Base-by-base conservation (phyloP, 2,797 vertebrate genomes). In the Corythornis leucogaster region DNA sequence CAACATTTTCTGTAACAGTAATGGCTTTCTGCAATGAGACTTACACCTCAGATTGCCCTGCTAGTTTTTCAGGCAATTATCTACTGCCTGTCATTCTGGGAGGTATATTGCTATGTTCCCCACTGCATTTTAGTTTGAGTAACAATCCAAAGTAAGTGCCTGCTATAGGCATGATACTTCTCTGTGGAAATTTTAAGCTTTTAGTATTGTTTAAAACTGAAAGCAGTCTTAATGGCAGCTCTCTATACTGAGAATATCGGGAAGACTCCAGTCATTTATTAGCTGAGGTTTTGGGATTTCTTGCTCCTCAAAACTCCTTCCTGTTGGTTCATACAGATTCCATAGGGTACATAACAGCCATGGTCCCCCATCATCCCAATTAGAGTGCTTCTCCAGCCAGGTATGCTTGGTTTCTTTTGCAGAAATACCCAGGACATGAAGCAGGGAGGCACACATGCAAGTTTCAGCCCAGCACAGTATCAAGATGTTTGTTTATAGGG, bases 1-100 rank as follows among this genome's bases (percentile, higher is more conserved):
- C 94, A 94, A 43, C 75, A 82, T 70, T 92, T 95, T 74, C 82
- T 89, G 80, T 68, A 79, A 54, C 59, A 62, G 35, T 86, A 92
- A 90, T 68, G 57, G 11, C 38, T 82, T 92, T 87, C 80, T 74
- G 78, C 87, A 88, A 57, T 45, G 70, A 91, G 61, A 84, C 70
- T 79, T 76, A 73, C 42, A 84, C 78, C 71, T 92, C 78, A 51
- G 53, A 80, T 71, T 74, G 71, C 55, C 77, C 54, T 82, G 77
- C 64, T 90, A 53, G 25, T 81, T 80, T 90, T 86, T 64, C 80
- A 96, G 68, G 61, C 63, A 84, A 80, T 90, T 93, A 63, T 70
- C 48, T 84, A 30, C 63, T 79, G 66, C 35, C 17, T 80, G 35
- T 85, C 73, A 64, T 85, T 89, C 63, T 86, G 80, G 68, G 55